Evolutionary conservation across 2,113 vertebrate species (phyloP).

Genomic region (Orientallactaga bullata): DNA sequence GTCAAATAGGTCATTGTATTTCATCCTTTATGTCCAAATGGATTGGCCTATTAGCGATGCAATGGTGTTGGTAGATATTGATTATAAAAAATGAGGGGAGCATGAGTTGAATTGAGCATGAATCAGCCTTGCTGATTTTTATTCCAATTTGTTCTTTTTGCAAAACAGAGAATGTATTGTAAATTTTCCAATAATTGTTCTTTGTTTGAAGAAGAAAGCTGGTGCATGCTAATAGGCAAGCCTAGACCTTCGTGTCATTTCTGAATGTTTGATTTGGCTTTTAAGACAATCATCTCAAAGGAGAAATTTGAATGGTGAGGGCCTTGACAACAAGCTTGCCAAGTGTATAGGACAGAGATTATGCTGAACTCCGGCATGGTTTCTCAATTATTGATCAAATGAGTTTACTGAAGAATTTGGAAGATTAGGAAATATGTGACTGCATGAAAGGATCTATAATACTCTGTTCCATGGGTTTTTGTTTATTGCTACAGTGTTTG

Average conservation of each 20-base stretch:
- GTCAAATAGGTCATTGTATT: not conserved
- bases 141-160: conserved; percentile 2
- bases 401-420: conserved; percentile 85
- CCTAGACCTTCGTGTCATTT: conserved; percentile 77
- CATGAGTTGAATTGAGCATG: not conserved
- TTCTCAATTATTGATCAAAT: conserved; percentile 84
- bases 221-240: conserved; percentile 79
- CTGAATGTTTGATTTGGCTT: conserved; percentile 75
- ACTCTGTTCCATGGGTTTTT: conserved; percentile 68
- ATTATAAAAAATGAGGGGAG: not conserved
- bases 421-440: conserved; percentile 82
- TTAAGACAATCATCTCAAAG: conserved; percentile 83
- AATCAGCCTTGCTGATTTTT: conserved; percentile 34
- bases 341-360: conserved; percentile 84
- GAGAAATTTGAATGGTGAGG: conserved; percentile 85
- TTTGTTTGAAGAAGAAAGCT: conserved; percentile 78
- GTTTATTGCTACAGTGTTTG: conserved; percentile 73
- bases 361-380: conserved; percentile 81
- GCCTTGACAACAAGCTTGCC: conserved; percentile 81
- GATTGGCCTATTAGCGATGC: not conserved
- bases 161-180: conserved; percentile 44
- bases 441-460: conserved; percentile 80
- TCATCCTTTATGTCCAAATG: not conserved
- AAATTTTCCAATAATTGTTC: conserved; percentile 71
- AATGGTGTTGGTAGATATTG: not conserved